A percentile compares a stretch with the other conserved stretches of the same genome.
Conservation (phyloP, 2,113 vertebrate species). For the Acanthochromis polyacanthus region DNA sequence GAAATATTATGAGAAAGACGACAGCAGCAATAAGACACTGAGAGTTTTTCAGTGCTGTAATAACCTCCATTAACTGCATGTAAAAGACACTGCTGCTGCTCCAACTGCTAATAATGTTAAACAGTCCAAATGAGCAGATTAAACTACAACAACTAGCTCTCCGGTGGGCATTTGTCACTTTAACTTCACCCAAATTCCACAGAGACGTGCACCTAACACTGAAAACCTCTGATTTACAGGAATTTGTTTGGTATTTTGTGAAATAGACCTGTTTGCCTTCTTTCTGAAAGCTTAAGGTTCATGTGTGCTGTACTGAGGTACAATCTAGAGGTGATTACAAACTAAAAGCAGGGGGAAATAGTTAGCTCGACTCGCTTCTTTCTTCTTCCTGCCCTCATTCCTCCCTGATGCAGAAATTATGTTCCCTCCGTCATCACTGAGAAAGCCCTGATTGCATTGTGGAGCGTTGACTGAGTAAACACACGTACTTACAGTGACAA, state of each 20-base stretch:
- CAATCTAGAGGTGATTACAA: background rate
- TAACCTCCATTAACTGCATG: background rate
- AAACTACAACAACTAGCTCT: background rate
- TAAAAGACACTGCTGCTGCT: background rate
- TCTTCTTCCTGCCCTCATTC: background rate
- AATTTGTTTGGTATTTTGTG: background rate
- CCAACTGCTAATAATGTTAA: background rate
- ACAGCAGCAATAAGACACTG: background rate
- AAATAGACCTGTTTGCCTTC: background rate
- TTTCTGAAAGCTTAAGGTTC: background rate
- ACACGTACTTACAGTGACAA: no score
- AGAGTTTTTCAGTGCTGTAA: background rate
- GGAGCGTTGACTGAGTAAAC: no score
- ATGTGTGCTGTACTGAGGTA: background rate
- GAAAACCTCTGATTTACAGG: background rate
- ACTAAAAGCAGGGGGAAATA: background rate
- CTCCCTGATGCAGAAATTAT: background rate
- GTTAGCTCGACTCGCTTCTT: background rate
- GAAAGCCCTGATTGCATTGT: background rate
- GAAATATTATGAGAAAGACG: background rate
- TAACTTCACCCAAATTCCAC: no score
- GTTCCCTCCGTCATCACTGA: background rate
- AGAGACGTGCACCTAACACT: no score
- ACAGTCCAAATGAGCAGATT: background rate
- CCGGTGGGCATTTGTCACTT: background rate